Base-by-base conservation (phyloP, 2,888 invertebrate genomes). In the Alloplasta piceator region DNA sequence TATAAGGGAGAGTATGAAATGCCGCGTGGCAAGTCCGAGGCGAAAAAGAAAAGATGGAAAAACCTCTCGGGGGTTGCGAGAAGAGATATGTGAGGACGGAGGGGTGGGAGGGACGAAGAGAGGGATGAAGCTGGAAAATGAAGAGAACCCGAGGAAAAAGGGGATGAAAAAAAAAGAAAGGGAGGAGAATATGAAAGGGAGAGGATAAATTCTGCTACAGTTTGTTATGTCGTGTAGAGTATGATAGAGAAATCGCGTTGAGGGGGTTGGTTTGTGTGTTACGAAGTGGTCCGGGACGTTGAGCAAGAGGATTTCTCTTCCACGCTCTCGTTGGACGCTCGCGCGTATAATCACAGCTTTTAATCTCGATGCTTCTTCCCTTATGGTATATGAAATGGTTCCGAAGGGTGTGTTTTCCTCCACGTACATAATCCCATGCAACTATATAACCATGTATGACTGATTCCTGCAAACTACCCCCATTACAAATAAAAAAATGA, bases 301-400 rank as follows among this genome's bases (percentile, higher is more conserved):
- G 43, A 56, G 61, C 64, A 73, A 76, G 67, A 70, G 66, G 43
- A 61, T 46, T 10, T 67, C 38, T 67, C 38, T 67, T 12, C n/a
- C 48, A 41, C 14, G 12, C 60, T 68, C 67, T 73, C 68, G 41
- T 52, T 81, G 83, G 86, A 86, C 85, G 75, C 82, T 74, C 78
- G 56, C 85, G 80, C 83, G 88, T 88, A 87, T 89, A 89, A 89
- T 91, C 91, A 87, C 86, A 85, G 90, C 89, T 90, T 90, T 90
- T 89, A 90, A 90, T 89, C 90, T 88, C 26, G 86, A 78, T 70
- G 84, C 81, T 78, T 82, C 82, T 82, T 70, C 76, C 76, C 70
- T 77, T 76, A 79, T 78, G 67, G 76, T 56, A 26, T 26, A 26
- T 26, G 82, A 82, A 84, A 83, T 83, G 63, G 74, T 63, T 84